Conservation (phyloP, 1,140 invertebrate genomes). For the Pogonus chalceus region DNA sequence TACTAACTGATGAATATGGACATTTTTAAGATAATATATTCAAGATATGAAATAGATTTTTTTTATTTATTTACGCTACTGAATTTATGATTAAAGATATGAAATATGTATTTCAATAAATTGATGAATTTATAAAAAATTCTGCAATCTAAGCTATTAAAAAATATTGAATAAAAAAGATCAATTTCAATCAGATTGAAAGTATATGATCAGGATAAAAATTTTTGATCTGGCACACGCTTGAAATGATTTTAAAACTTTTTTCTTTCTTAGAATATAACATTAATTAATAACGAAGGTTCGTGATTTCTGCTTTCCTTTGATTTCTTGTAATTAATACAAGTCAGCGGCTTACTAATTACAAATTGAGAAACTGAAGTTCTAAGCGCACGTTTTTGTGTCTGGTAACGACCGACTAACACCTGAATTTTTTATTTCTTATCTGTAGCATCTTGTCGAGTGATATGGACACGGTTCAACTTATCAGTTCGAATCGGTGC, state of each 20-base stretch:
- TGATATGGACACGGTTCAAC: background rate
- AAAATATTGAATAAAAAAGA: too few species aligned
- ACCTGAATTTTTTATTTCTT: slow-evolving; percentile 5
- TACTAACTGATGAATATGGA: too few species aligned
- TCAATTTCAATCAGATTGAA: too few species aligned
- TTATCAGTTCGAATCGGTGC: background rate
- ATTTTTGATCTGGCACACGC: too few species aligned
- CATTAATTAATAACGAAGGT: background rate
- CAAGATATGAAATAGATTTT: too few species aligned
- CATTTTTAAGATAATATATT: too few species aligned
- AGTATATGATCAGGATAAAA: too few species aligned
- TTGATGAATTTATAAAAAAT: too few species aligned
- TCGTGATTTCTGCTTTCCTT: background rate
- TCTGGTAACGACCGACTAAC: background rate
- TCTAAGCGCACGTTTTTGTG: background rate
- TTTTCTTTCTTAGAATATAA: background rate
- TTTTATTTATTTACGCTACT: too few species aligned
- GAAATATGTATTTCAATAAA: too few species aligned
- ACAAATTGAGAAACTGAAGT: background rate
- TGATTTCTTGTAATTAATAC: background rate
- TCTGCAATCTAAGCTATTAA: too few species aligned
- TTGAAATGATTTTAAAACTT: background rate
- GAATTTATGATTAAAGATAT: too few species aligned
- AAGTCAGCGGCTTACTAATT: slow-evolving; percentile 1
- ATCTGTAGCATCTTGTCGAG: background rate